These are phyloP conservation scores for Trimorus sp. DNA, from an alignment of 2,888 invertebrate species.

Conservation along the genomic window DNA sequence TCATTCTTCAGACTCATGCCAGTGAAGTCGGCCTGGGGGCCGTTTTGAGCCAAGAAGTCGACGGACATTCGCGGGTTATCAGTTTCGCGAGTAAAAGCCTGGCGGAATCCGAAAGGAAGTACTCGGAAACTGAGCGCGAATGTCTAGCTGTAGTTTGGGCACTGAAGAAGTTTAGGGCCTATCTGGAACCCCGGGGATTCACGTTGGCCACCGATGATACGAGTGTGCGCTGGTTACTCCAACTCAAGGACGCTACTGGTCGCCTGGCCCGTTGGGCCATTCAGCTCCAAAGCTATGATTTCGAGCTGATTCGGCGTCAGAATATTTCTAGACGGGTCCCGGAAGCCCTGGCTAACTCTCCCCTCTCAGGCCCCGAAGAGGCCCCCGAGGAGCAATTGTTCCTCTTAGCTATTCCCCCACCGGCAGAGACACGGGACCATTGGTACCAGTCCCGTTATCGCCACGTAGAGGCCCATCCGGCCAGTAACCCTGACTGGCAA, in stretches of 20 bases:
- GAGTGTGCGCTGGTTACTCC: constrained; percentile 40
- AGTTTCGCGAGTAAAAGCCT: neutral
- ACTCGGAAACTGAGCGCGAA: constrained; percentile 40
- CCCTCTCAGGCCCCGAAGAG: too few relatives aligned
- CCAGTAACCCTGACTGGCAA: too few relatives aligned
- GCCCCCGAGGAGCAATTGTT: too few relatives aligned
- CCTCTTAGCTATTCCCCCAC: too few relatives aligned
- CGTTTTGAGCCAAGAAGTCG: neutral
- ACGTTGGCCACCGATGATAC: constrained; percentile 41
- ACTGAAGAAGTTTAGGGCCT: constrained; percentile 41
- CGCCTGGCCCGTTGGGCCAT: constrained; percentile 1
- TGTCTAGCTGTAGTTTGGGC: constrained; percentile 50
- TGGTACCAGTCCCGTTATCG: too few relatives aligned
- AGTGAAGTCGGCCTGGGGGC: neutral
- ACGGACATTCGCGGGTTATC: neutral
- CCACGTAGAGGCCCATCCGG: too few relatives aligned
- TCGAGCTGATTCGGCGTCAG: neutral
- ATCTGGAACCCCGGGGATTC: constrained; percentile 53
- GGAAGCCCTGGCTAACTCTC: neutral
- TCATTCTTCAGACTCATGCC: neutral
- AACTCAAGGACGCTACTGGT: neutral
- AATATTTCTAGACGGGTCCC: neutral
- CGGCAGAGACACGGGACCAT: too few relatives aligned
- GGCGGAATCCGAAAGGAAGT: constrained; percentile 18
- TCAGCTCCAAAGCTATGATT: neutral